These are phyloP conservation scores for Cairina moschata DNA, from an alignment of 2,113 vertebrate genomes.

Conservation along the genomic window DNA sequence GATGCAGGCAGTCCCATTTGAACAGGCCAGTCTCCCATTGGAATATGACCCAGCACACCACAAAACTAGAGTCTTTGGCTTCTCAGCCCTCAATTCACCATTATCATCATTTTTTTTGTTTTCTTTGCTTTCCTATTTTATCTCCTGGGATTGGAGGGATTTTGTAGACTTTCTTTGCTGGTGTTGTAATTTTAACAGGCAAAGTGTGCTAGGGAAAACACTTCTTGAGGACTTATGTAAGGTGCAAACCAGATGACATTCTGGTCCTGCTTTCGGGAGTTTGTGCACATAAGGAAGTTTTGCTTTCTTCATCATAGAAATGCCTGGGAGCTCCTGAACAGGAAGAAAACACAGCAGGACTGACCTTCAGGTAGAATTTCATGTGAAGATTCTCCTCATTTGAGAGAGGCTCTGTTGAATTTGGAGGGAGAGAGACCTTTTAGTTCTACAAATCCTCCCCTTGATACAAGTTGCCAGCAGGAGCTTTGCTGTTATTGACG, in stretches of 20 bases:
- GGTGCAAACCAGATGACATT: neutral
- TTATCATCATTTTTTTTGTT: neutral
- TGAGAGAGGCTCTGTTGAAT: neutral
- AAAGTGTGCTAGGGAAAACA: neutral
- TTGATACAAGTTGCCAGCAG: neutral
- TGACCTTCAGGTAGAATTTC: slow-evolving; percentile 35
- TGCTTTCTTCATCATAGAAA: neutral
- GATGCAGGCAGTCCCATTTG: neutral
- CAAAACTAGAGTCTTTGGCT: neutral
- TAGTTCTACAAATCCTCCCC: neutral
- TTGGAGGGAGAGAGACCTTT: slow-evolving; percentile 8
- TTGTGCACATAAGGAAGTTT: neutral
- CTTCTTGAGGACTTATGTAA: neutral
- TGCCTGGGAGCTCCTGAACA: neutral
- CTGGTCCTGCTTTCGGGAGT: neutral
- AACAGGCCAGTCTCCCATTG: neutral
- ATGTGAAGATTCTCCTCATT: slow-evolving; percentile 1
- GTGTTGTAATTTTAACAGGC: neutral
- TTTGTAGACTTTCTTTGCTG: slow-evolving; percentile 17
- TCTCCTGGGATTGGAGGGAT: neutral
- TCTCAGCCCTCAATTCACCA: neutral
- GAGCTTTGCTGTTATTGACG: neutral
- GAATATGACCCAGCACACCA: neutral
- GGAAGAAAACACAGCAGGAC: neutral
- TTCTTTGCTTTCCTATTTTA: neutral